Percentiles rank a stretch among this genome's conserved stretches.
Evolutionary conservation across 2,113 vertebrate genomes (phyloP).

Genomic region (Castor canadensis): DNA sequence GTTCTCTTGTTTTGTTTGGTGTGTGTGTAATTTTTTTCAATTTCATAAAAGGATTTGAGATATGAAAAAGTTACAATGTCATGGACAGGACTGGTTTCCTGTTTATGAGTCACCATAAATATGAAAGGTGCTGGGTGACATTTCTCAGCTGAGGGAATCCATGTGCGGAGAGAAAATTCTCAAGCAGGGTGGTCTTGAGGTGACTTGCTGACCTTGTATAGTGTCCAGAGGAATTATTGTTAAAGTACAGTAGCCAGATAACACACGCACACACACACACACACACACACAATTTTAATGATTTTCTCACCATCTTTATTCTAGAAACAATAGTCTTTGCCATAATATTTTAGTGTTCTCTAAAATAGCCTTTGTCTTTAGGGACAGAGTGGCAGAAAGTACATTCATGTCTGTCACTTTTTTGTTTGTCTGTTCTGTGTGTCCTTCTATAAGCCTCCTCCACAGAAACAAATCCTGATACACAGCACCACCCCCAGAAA

Average conservation of each 20-base stretch:
- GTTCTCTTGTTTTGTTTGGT: conserved; percentile 83
- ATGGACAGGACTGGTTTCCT: conserved; percentile 86
- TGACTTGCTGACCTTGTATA: conserved; percentile 87
- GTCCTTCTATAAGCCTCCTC: neutral
- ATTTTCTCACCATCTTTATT: conserved; percentile 66
- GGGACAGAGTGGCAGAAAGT: neutral
- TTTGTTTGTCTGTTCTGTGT: neutral
- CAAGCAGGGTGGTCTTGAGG: conserved; percentile 87
- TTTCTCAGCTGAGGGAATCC: conserved; percentile 89
- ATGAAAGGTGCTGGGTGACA: conserved; percentile 91
- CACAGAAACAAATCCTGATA: neutral
- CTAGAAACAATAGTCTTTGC: conserved; percentile 59
- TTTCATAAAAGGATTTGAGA: conserved; percentile 85
- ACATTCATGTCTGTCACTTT: neutral
- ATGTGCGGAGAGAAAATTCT: conserved; percentile 82
- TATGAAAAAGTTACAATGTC: conserved; percentile 86
- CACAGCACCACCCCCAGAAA: neutral
- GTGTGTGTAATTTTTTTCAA: conserved; percentile 60
- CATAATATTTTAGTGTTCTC: conserved; percentile 35
- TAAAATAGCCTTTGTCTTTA: conserved; percentile 18
- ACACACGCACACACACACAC: neutral
- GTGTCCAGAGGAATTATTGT: conserved; percentile 84
- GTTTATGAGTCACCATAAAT: conserved; percentile 92
- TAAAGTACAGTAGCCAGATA: conserved; percentile 88
- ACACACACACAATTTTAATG: conserved; percentile 38